phyloP scores from a whole-genome alignment of 1,140 invertebrate species.

The Reticulitermes speratus region DNA sequence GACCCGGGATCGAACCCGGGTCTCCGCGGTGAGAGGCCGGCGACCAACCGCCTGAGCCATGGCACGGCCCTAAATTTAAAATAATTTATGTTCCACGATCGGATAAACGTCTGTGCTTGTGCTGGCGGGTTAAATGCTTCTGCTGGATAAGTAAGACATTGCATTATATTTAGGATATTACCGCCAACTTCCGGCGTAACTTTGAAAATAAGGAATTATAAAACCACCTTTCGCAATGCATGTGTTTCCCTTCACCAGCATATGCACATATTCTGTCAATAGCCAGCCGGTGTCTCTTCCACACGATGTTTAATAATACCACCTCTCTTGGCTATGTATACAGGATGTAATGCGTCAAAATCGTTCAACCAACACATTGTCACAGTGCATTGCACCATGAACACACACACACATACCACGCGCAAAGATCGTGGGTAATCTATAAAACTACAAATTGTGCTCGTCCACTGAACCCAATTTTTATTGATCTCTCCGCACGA shows the following conservation, averaged over 20 bases:
- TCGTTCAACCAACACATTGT: not conserved
- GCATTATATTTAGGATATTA: no score
- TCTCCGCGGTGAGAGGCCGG: no score
- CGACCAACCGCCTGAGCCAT: no score
- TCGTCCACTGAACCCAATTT: slow-evolving; percentile 1
- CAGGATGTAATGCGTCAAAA: not conserved
- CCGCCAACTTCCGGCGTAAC: no score
- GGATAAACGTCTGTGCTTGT: no score
- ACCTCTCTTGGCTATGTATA: not conserved
- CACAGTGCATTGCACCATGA: not conserved
- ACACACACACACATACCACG: not conserved
- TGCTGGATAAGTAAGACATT: no score
- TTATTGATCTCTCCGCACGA: not conserved
- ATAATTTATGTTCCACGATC: no score
- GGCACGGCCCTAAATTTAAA: no score
- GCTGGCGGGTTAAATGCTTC: no score
- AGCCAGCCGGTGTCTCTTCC: not conserved
- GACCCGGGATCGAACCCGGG: no score
- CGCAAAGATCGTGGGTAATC: not conserved
- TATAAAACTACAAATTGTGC: not conserved
- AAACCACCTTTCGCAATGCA: not conserved
- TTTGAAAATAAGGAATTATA: not conserved
- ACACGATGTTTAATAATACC: not conserved
- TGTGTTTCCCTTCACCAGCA: not conserved
- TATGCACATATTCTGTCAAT: not conserved